phyloP scores from a whole-genome alignment of 2,888 invertebrate genomes.

The Scaptomyza cyrtandrae region DNA sequence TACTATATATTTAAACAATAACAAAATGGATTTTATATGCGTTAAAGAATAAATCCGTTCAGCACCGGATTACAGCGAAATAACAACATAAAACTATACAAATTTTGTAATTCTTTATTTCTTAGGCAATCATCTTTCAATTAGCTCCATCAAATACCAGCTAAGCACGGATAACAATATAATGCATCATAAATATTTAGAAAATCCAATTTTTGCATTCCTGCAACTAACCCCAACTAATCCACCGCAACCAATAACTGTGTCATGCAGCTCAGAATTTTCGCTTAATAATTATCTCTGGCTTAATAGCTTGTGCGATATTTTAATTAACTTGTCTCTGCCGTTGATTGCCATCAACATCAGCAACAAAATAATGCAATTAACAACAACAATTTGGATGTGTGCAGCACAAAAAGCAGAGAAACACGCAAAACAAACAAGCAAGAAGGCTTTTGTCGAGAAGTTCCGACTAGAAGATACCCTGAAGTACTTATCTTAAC shows the following conservation, averaged over 20 bases:
- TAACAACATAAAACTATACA: conserved; percentile 15
- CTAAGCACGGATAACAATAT: conserved; percentile 34
- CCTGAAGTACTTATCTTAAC: too few species aligned
- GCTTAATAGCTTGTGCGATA: conserved; percentile 24
- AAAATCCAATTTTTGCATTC: conserved; percentile 8
- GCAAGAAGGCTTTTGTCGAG: background rate
- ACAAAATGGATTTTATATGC: conserved; percentile 5
- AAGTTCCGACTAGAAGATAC: too few species aligned
- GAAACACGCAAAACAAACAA: conserved; percentile 28
- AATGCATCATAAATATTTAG: conserved; percentile 23
- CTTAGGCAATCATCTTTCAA: too few species aligned
- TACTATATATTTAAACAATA: conserved; percentile 7
- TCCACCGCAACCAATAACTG: background rate
- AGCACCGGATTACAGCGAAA: conserved; percentile 34
- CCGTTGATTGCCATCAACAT: conserved; percentile 64
- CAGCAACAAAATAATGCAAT: conserved; percentile 60
- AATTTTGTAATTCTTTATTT: background rate
- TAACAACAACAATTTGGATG: conserved; percentile 27
- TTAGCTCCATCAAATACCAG: conserved; percentile 3
- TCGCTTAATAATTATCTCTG: conserved; percentile 3
- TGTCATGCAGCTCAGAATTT: conserved; percentile 23
- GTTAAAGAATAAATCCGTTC: conserved; percentile 7
- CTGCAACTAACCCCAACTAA: conserved; percentile 1
- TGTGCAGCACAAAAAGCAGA: conserved; percentile 31
- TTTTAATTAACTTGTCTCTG: conserved; percentile 73